Evolutionary conservation across 1,140 invertebrate genomes (phyloP).

Genomic region (Drosophila lacertosa): DNA sequence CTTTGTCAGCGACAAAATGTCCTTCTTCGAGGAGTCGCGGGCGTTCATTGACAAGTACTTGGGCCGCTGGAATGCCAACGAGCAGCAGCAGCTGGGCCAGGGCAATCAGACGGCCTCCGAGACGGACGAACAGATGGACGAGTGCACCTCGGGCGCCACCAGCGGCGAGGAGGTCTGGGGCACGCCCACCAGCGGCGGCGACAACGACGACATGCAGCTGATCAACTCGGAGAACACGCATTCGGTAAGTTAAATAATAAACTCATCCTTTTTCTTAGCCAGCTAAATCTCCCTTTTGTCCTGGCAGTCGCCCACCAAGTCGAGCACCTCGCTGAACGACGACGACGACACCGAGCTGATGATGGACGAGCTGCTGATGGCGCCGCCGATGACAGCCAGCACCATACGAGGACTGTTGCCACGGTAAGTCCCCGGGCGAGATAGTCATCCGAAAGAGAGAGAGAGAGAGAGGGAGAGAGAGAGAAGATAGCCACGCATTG

Average conservation of each 20-base stretch:
- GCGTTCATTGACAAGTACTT: slow-evolving; percentile 84
- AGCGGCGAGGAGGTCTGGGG: slow-evolving; percentile 94
- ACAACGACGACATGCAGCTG: slow-evolving; percentile 88
- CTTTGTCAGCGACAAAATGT: slow-evolving; percentile 92
- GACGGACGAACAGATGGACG: slow-evolving; percentile 85
- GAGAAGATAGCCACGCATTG: background rate
- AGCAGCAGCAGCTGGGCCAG: slow-evolving; percentile 46
- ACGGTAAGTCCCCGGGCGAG: slow-evolving; percentile 82
- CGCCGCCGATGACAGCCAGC: slow-evolving; percentile 88
- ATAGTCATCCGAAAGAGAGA: background rate
- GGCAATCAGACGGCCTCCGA: slow-evolving; percentile 83
- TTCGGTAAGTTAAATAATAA: no score
- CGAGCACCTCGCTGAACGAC: slow-evolving; percentile 87
- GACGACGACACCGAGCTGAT: slow-evolving; percentile 89
- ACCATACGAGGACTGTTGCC: slow-evolving; percentile 87
- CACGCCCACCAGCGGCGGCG: slow-evolving; percentile 92
- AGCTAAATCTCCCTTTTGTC: background rate
- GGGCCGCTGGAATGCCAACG: slow-evolving; percentile 78
- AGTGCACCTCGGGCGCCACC: slow-evolving; percentile 90
- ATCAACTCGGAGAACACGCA: slow-evolving; percentile 88
- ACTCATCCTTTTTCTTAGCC: slow-evolving; percentile 10
- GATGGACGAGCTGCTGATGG: slow-evolving; percentile 90
- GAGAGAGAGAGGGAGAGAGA: background rate
- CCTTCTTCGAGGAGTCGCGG: slow-evolving; percentile 87
- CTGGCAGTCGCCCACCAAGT: slow-evolving; percentile 86